Conservation (phyloP, 2,113 vertebrate genomes). For the Cercocebus atys region DNA sequence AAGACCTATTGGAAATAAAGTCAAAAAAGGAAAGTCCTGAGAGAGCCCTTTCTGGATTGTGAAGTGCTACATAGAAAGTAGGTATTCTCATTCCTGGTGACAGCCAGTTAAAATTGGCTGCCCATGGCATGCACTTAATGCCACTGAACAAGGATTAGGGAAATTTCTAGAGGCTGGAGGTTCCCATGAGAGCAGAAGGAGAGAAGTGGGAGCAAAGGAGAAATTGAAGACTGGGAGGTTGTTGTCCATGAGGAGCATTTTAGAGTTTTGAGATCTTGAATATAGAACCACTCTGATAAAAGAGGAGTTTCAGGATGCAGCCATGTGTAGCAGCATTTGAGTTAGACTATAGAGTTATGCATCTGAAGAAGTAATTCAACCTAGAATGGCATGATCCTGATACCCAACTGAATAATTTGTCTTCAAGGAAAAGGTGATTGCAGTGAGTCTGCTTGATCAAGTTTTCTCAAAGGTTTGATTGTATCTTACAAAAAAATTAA, state of each 20-base stretch:
- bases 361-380: background rate
- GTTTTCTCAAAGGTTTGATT: background rate
- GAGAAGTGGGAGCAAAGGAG: background rate
- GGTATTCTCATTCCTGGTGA: background rate
- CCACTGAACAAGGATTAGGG: background rate
- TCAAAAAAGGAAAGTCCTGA: background rate
- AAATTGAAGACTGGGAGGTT: background rate
- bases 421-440: background rate
- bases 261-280: background rate
- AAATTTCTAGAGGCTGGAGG: background rate
- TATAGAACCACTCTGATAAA: background rate
- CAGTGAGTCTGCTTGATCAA: background rate
- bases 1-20: background rate
- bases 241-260: background rate
- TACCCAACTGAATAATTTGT: background rate
- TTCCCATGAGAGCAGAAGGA: background rate
- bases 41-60: background rate
- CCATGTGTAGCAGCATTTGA: background rate
- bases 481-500: background rate
- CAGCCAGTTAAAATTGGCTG: background rate
- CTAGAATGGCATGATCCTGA: background rate
- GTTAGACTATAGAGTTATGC: background rate
- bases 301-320: background rate
- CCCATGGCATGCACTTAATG: background rate
- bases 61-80: background rate